Percentiles rank a stretch among this genome's conserved stretches.
phyloP scores from a whole-genome alignment of 2,797 vertebrate genomes.

The Karalla daura region DNA sequence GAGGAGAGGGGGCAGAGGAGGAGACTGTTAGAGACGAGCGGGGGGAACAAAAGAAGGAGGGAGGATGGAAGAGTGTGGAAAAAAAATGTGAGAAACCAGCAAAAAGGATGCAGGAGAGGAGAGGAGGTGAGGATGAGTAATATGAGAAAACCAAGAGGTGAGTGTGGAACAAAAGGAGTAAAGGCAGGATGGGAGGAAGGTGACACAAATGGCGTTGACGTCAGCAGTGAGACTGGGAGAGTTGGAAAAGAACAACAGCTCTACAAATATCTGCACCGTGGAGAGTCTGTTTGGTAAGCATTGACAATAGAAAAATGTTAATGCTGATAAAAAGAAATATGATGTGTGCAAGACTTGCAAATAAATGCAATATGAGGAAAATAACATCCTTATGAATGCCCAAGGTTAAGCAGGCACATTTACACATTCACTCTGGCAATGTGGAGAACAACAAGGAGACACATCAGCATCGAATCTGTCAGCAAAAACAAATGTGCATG shows the following conservation, averaged over 20 bases:
- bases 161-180: conserved; percentile 1
- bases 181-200: conserved; percentile 20
- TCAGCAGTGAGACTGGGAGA: conserved; percentile 31
- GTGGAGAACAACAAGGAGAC: conserved; percentile 35
- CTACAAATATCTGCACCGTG: background rate
- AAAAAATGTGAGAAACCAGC: conserved; percentile 15
- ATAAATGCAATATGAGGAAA: conserved; percentile 13
- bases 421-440: conserved; percentile 16
- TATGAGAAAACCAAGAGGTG: background rate
- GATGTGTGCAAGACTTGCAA: background rate
- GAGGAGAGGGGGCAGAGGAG: conserved; percentile 44
- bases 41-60: conserved; percentile 35
- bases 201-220: conserved; percentile 18
- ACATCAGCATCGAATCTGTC: conserved; percentile 51
- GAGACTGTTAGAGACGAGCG: conserved; percentile 49
- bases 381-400: conserved; percentile 33
- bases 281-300: background rate
- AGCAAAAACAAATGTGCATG: conserved; percentile 57
- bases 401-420: conserved; percentile 33
- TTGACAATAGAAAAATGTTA: conserved; percentile 4
- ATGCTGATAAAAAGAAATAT: conserved; percentile 3
- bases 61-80: conserved; percentile 1
- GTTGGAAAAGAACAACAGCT: conserved; percentile 12
- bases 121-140: conserved; percentile 6
- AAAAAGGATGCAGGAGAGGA: background rate